Percentiles rank a stretch among this genome's conserved stretches.
phyloP scores from a whole-genome alignment of 2,113 vertebrate genomes.

The Tylochromis polylepis region DNA sequence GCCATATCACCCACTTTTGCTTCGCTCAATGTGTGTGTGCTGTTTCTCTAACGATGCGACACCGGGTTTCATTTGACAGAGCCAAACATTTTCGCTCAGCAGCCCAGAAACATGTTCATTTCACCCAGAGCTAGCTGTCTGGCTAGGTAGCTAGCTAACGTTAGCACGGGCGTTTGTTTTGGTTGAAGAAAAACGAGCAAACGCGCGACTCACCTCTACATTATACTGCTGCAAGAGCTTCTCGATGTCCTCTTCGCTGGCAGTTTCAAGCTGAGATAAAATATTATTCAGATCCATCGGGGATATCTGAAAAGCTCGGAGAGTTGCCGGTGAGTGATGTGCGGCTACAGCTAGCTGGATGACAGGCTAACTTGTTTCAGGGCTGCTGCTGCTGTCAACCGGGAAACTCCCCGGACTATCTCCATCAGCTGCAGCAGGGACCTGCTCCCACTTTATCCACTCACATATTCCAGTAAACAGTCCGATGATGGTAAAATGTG shows the following conservation, averaged over 20 bases:
- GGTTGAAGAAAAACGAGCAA: conserved; percentile 4
- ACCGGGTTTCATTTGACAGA: not conserved
- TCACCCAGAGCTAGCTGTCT: not conserved
- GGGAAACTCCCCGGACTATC: conserved; percentile 2
- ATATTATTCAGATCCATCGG: conserved; percentile 68
- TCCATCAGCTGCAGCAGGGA: not conserved
- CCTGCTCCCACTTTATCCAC: not conserved
- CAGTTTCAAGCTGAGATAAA: conserved; percentile 59
- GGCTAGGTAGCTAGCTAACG: not conserved
- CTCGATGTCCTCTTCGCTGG: conserved; percentile 51
- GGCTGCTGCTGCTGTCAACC: conserved; percentile 13
- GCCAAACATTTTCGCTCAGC: not conserved
- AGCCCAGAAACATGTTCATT: not conserved
- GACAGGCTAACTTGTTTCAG: conserved; percentile 1
- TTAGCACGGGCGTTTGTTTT: conserved; percentile 50
- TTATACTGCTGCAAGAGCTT: conserved; percentile 63
- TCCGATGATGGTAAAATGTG: not conserved
- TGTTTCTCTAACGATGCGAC: not conserved
- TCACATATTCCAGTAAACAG: not conserved
- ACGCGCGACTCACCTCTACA: conserved; percentile 61
- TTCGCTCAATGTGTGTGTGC: not conserved
- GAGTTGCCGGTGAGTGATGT: not conserved
- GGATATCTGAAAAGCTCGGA: not conserved
- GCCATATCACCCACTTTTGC: not conserved
- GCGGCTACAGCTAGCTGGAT: conserved; percentile 12